Base-by-base conservation (phyloP, 2,113 vertebrate genomes). In the Macquaria ambigua region DNA sequence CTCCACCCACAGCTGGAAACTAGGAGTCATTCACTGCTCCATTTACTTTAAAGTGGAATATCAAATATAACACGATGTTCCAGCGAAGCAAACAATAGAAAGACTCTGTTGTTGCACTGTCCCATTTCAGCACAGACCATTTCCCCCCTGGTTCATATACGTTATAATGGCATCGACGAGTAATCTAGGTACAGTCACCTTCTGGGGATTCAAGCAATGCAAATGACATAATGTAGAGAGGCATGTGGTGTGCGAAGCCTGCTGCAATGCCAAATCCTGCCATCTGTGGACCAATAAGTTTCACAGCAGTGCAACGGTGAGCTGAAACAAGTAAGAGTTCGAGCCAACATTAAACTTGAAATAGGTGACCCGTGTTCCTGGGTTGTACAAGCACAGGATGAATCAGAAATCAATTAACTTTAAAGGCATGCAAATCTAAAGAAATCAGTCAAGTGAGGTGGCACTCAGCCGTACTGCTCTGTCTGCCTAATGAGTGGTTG, bases 21-120 rank as follows among this genome's bases (percentile, higher is more conserved):
- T 46, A 64, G 68, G 75, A 89, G 81, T 86, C 82, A 90, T 91
- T 93, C 91, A 77, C 91, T 91, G 94, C 90, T 91, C 90, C 93
- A 92, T 94, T 93, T 92, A 87, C 86, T 92, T 89, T 85, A 89
- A 92, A 88, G 89, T 81, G 84, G 85, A 93, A 92, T 92, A 91
- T 92, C 88, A 89, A 92, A 88, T 89, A 85, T 86, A 91, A 87
- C 82, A 73, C 72, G n/a, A 82, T 82, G 90, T 91, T 90, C 73
- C 82, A 61, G 67, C 18, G 58, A 87, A 67, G 74, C 68, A 91
- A 93, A 90, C 86, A 87, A 87, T 85, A 58, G 20, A 82, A 62
- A 63, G 79, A 55, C 68, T 70, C 61, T 63, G 43, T 70, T 79
- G 72, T 63, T 78, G 28, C 70, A 50, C 41, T 15, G 79, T 82